phyloP scores from a whole-genome alignment of 2,888 invertebrate genomes.

The Palloptera scutellata region DNA sequence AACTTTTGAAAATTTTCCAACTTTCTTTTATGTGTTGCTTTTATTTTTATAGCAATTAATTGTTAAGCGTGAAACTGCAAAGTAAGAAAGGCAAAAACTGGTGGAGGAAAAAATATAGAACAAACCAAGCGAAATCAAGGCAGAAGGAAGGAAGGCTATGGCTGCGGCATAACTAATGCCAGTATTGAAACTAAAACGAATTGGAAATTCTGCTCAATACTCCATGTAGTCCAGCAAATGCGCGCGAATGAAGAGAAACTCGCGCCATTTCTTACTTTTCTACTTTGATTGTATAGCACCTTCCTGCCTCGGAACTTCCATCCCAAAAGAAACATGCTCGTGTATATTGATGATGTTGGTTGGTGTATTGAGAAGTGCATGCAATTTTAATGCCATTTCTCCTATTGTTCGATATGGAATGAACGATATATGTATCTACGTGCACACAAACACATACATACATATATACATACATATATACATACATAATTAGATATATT shows the following conservation, averaged over 20 bases:
- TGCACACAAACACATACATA: no score
- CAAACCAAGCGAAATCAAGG: neutral
- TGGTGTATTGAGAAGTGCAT: neutral
- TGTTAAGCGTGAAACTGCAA: neutral
- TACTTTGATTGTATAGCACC: neutral
- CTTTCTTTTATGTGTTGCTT: neutral
- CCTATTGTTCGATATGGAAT: neutral
- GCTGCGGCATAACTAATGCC: neutral
- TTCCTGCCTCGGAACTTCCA: no score
- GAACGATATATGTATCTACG: no score
- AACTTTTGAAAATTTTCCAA: no score
- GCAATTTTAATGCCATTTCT: conserved; percentile 6
- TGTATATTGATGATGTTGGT: no score
- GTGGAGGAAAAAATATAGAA: neutral
- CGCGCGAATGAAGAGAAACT: neutral
- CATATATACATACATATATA: no score
- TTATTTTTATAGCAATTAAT: conserved; percentile 4
- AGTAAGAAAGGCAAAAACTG: neutral
- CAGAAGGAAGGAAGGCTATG: neutral
- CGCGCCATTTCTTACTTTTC: neutral
- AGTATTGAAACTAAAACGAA: neutral
- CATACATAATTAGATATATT: no score
- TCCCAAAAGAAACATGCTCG: no score
- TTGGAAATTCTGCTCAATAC: neutral
- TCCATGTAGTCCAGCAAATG: neutral